A percentile compares a stretch with the other conserved stretches of the same genome.
These are phyloP conservation scores for Alosa sapidissima DNA, from an alignment of 2,797 vertebrate species.

Conservation along the genomic window DNA sequence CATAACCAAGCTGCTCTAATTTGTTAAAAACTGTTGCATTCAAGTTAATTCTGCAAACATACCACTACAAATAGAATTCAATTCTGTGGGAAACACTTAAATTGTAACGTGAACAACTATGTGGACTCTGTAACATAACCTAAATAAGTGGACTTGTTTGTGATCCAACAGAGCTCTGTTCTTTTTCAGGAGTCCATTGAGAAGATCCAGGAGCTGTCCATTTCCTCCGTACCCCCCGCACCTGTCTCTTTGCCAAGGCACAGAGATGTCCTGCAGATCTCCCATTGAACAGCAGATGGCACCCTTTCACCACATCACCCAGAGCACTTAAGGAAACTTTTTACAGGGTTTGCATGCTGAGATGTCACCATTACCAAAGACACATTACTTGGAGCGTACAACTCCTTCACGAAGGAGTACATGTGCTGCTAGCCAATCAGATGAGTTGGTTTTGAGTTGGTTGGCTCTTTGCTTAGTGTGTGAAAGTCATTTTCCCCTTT, in stretches of 20 bases:
- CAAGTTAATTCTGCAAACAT: no score
- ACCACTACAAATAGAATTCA: no score
- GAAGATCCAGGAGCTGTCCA: constrained; percentile 66
- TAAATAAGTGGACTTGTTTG: neutral
- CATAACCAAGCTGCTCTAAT: no score
- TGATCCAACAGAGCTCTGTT: constrained; percentile 18
- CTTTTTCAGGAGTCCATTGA: constrained; percentile 69
- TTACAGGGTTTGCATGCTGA: neutral
- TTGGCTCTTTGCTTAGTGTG: neutral
- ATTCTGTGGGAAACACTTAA: neutral
- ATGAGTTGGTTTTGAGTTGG: neutral
- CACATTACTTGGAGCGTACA: neutral
- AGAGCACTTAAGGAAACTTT: neutral
- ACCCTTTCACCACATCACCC: constrained; percentile 40
- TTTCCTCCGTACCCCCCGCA: constrained; percentile 44
- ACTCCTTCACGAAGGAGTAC: neutral
- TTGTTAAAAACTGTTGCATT: no score
- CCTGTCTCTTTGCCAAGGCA: constrained; percentile 55
- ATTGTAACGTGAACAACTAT: neutral
- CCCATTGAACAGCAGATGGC: constrained; percentile 73
- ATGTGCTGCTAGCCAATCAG: neutral
- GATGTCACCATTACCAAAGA: neutral
- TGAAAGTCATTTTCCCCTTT: neutral
- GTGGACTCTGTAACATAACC: neutral
- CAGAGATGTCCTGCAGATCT: constrained; percentile 67